These are phyloP conservation scores for Athene noctua DNA, from an alignment of 2,113 vertebrate genomes.

Conservation along the genomic window DNA sequence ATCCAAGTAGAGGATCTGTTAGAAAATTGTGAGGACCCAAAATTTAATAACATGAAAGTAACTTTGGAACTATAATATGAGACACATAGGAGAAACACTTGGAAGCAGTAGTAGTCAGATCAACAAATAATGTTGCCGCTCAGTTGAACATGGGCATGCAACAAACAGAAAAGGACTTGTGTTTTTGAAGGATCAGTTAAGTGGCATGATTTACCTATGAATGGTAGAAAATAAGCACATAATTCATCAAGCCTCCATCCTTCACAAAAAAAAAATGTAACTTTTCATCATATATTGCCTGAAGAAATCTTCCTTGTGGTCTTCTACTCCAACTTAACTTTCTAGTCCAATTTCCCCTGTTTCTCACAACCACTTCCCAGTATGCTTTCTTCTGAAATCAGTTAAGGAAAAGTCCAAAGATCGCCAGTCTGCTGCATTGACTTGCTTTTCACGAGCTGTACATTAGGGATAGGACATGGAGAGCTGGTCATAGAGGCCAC, in stretches of 20 bases:
- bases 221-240: neutral
- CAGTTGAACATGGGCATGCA: neutral
- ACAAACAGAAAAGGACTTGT: neutral
- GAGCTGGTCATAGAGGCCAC: neutral
- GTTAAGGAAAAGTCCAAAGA: neutral
- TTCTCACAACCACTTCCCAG: neutral
- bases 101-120: neutral
- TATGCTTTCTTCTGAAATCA: neutral
- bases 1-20: neutral
- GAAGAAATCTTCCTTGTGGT: neutral
- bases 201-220: neutral
- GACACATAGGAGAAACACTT: neutral
- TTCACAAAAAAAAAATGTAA: neutral
- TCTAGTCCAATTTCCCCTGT: neutral
- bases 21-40: neutral
- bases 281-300: neutral
- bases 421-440: rapidly evolving
- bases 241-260: neutral
- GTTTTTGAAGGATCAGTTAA: neutral
- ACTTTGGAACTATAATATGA: neutral
- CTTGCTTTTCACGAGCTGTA: neutral
- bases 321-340: neutral
- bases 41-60: neutral
- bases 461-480: neutral
- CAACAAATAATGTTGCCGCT: neutral